A percentile compares a stretch with the other conserved stretches of the same genome.
phyloP scores from a whole-genome alignment of 2,797 vertebrate species.

The Spinibarbus caldwelli region DNA sequence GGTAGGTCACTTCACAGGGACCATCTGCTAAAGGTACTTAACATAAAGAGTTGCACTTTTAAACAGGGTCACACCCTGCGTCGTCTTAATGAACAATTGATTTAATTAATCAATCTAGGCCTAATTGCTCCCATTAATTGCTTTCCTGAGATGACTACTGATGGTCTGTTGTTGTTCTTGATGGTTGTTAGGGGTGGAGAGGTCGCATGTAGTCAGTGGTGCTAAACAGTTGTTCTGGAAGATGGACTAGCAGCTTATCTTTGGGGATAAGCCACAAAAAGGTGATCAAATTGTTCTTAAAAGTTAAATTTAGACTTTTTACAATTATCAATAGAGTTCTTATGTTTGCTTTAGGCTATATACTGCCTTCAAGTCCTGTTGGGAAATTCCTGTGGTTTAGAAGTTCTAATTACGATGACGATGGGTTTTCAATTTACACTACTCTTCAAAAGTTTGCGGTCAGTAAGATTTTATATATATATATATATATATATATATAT shows the following conservation, averaged over 20 bases:
- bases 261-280: not conserved
- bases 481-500: too few species aligned
- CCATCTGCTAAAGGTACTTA: constrained; percentile 52
- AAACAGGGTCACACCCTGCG: constrained; percentile 65
- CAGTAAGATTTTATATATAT: too few species aligned
- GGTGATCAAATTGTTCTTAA: not conserved
- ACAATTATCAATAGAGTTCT: not conserved
- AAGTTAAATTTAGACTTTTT: not conserved
- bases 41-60: constrained; percentile 64
- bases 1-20: constrained; percentile 25
- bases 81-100: constrained; percentile 71
- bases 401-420: not conserved
- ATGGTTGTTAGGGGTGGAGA: constrained; percentile 34
- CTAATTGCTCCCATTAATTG: constrained; percentile 30
- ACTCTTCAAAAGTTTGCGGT: not conserved
- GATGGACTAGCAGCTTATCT: not conserved
- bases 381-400: not conserved
- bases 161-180: constrained; percentile 24
- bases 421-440: not conserved
- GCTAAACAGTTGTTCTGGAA: constrained; percentile 65
- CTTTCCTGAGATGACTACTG: constrained; percentile 35
- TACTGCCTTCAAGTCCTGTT: not conserved
- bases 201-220: constrained; percentile 44
- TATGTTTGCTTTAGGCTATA: not conserved
- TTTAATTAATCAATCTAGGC: constrained; percentile 47